These are phyloP conservation scores for Epinephelus coioides DNA, from an alignment of 2,797 vertebrate genomes.

Conservation along the genomic window DNA sequence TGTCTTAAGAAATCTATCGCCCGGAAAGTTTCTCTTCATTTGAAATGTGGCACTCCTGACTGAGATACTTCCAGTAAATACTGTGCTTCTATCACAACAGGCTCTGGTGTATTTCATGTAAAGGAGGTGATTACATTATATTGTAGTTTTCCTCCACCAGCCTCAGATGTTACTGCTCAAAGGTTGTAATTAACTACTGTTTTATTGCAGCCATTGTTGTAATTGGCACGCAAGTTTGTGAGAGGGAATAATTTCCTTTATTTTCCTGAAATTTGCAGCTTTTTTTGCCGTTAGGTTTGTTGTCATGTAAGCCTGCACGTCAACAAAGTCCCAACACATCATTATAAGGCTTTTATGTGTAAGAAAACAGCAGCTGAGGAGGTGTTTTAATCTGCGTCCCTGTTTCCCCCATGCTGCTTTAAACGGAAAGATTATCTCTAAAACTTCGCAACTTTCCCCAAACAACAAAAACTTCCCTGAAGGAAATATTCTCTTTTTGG, in stretches of 20 bases:
- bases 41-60: not conserved
- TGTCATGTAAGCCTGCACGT: slow-evolving; percentile 45
- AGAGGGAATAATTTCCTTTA: slow-evolving; percentile 62
- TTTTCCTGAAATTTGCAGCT: slow-evolving; percentile 50
- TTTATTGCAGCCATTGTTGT: slow-evolving; percentile 68
- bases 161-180: slow-evolving; percentile 39
- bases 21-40: slow-evolving; percentile 21
- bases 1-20: slow-evolving; percentile 45
- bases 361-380: slow-evolving; percentile 53
- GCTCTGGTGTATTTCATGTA: slow-evolving; percentile 38
- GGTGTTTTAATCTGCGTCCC: slow-evolving; percentile 42
- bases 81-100: slow-evolving; percentile 24
- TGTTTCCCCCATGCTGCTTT: slow-evolving; percentile 40
- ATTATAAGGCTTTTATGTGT: slow-evolving; percentile 66
- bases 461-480: slow-evolving; percentile 5
- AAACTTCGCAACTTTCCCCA: slow-evolving; percentile 27
- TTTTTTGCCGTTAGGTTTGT: slow-evolving; percentile 53
- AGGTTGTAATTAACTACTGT: slow-evolving; percentile 73
- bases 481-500: slow-evolving; percentile 16
- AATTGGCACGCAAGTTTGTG: slow-evolving; percentile 55
- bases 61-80: not conserved
- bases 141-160: slow-evolving; percentile 42
- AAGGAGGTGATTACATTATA: slow-evolving; percentile 13
- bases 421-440: slow-evolving; percentile 38
- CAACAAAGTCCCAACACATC: slow-evolving; percentile 67